These are phyloP conservation scores for Edolisoma coerulescens DNA, from an alignment of 2,113 vertebrate species.

Conservation along the genomic window DNA sequence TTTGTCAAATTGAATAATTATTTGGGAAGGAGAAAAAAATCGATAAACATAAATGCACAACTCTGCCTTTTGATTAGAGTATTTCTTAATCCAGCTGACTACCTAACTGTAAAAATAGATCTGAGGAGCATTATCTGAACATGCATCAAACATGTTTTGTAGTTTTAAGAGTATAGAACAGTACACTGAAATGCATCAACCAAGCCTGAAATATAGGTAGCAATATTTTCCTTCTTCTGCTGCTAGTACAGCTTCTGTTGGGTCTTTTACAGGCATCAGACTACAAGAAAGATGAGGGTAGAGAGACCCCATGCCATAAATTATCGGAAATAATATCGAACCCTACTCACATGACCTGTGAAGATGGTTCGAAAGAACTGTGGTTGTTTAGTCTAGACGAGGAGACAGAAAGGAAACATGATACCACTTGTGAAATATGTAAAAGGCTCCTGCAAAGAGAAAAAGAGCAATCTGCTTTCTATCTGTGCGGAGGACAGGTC, in stretches of 20 bases:
- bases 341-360: neutral
- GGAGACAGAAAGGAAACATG: constrained; percentile 12
- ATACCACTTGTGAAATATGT: neutral
- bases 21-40: neutral
- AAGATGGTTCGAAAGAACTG: neutral
- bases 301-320: neutral
- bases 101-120: neutral
- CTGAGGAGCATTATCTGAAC: neutral
- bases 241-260: neutral
- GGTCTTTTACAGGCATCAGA: neutral
- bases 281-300: neutral
- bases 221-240: neutral
- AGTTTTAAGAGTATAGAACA: neutral
- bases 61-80: neutral
- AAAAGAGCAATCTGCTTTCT: constrained; percentile 1
- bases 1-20: neutral
- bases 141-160: neutral
- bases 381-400: neutral
- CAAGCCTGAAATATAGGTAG: neutral
- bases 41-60: neutral
- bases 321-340: neutral
- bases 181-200: neutral
- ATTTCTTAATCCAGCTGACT: neutral
- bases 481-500: neutral
- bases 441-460: neutral